Evolutionary conservation across 2,113 vertebrate genomes (phyloP).

Genomic region (Rhynchopsitta pachyrhyncha): DNA sequence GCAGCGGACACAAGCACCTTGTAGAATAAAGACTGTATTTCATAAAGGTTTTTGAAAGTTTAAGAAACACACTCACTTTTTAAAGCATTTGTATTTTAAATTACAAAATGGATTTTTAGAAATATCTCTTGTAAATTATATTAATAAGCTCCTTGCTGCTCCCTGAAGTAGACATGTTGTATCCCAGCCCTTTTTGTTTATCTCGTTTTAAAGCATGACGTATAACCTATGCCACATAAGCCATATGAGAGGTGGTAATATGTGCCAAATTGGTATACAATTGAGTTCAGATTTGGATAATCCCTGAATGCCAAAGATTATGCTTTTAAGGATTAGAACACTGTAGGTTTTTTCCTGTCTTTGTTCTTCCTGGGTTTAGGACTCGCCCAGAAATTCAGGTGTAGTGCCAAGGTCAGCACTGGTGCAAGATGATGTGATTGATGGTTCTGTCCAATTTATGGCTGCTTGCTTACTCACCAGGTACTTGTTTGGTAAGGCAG

Average conservation of each 20-base stretch:
- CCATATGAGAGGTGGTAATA: constrained; percentile 46
- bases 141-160: constrained; percentile 58
- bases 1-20: constrained; percentile 61
- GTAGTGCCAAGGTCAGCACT: constrained; percentile 41
- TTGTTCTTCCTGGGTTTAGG: constrained; percentile 16
- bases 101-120: constrained; percentile 55
- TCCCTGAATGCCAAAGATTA: constrained; percentile 40
- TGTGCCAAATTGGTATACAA: constrained; percentile 52
- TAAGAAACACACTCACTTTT: constrained; percentile 44
- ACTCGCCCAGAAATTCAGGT: constrained; percentile 2
- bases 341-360: neutral
- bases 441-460: neutral
- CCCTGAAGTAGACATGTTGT: constrained; percentile 43
- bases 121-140: constrained; percentile 62
- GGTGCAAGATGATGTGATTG: neutral
- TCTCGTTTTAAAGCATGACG: constrained; percentile 39
- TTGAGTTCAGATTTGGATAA: constrained; percentile 1
- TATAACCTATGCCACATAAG: constrained; percentile 36
- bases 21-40: constrained; percentile 57
- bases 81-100: constrained; percentile 50
- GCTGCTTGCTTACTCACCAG: constrained; percentile 34
- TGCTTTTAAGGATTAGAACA: constrained; percentile 18
- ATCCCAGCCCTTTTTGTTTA: constrained; percentile 33
- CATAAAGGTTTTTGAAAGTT: constrained; percentile 48
- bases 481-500: constrained; percentile 23